Percentiles rank a stretch among this genome's conserved stretches.
Evolutionary conservation across 2,797 vertebrate species (phyloP).

Genomic region (Cuniculus paca): DNA sequence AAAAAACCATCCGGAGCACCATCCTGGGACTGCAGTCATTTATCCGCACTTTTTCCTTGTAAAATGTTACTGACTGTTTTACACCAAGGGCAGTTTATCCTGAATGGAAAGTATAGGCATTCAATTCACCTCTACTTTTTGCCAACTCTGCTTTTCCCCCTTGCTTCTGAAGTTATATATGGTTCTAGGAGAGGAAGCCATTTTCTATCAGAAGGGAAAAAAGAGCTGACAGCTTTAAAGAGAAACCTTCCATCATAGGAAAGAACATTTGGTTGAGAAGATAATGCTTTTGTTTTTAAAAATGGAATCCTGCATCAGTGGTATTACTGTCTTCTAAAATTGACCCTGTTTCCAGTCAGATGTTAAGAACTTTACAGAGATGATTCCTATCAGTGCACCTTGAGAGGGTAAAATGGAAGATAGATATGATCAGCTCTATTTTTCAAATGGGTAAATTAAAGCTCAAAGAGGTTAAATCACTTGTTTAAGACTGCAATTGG

Average conservation of each 20-base stretch:
- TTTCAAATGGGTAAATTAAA: constrained; percentile 75
- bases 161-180: constrained; percentile 81
- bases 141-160: constrained; percentile 73
- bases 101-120: constrained; percentile 79
- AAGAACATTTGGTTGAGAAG: constrained; percentile 75
- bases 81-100: constrained; percentile 84
- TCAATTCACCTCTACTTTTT: constrained; percentile 84
- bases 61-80: constrained; percentile 86
- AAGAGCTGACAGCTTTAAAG: constrained; percentile 81
- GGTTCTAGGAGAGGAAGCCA: constrained; percentile 76
- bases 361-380: constrained; percentile 29
- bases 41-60: constrained; percentile 82
- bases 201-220: constrained; percentile 69
- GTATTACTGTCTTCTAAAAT: constrained; percentile 16
- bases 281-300: constrained; percentile 80
- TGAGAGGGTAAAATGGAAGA: neutral
- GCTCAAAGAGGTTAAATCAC: constrained; percentile 56
- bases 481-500: constrained; percentile 46
- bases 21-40: constrained; percentile 81
- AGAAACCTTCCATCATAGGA: constrained; percentile 72
- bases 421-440: constrained; percentile 70
- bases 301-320: constrained; percentile 38
- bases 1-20: constrained; percentile 76
- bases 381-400: neutral
- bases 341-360: constrained; percentile 58